phyloP scores from a whole-genome alignment of 2,113 vertebrate genomes.

The Paralichthys olivaceus region DNA sequence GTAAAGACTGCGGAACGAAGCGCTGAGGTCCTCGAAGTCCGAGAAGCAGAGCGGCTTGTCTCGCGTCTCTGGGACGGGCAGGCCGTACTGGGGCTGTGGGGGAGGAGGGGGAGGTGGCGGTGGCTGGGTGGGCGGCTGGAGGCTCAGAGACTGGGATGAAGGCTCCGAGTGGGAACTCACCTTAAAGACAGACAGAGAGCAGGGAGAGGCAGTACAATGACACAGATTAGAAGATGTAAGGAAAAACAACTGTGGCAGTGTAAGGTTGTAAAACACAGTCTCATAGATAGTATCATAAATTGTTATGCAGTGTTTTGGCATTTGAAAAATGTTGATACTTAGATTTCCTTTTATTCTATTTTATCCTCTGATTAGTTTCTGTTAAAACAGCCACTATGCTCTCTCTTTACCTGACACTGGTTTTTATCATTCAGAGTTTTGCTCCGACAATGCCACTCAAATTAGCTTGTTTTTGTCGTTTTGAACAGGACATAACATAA shows the following conservation, averaged over 20 bases:
- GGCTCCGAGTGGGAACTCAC: constrained; percentile 86
- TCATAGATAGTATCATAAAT: background rate
- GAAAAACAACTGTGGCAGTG: background rate
- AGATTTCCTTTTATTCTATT: too few relatives aligned
- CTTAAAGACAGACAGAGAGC: constrained; percentile 65
- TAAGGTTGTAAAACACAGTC: background rate
- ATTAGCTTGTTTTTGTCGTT: too few relatives aligned
- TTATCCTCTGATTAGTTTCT: too few relatives aligned
- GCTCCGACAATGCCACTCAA: too few relatives aligned
- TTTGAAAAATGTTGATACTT: too few relatives aligned
- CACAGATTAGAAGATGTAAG: background rate
- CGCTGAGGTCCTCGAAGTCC: constrained; percentile 90
- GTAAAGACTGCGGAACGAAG: constrained; percentile 90
- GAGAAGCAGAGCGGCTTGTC: constrained; percentile 87
- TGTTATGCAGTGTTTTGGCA: too few relatives aligned
- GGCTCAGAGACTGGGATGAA: constrained; percentile 84
- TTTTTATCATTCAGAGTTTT: background rate
- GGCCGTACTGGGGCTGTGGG: constrained; percentile 83
- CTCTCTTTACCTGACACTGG: too few relatives aligned
- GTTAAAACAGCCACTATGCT: too few relatives aligned
- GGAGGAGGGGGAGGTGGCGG: constrained; percentile 66
- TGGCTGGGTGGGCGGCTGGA: constrained; percentile 76
- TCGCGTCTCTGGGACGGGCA: constrained; percentile 81
- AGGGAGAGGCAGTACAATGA: constrained; percentile 24
- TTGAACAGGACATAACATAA: too few relatives aligned